Conservation (phyloP, 2,797 vertebrate genomes). For the Spinus olivaceus region DNA sequence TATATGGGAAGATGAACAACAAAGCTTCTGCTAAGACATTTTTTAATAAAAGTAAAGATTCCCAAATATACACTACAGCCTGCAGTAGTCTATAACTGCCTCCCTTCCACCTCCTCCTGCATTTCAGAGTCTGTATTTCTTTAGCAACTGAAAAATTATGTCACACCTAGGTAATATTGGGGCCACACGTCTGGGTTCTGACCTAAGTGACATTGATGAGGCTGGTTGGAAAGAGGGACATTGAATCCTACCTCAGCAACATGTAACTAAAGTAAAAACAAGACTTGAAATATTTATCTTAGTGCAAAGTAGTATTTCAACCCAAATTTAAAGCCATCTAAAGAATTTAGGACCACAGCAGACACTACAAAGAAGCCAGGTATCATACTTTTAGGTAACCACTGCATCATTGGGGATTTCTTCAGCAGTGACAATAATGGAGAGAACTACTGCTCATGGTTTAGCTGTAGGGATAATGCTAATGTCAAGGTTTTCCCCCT, state of each 20-base stretch:
- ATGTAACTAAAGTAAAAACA: not conserved
- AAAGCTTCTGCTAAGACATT: conserved; percentile 17
- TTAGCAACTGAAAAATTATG: not conserved
- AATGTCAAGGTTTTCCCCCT: not conserved
- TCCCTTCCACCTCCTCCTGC: not conserved
- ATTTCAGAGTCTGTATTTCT: not conserved
- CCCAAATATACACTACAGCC: not conserved
- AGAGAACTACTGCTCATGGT: not conserved
- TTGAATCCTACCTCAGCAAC: accelerated
- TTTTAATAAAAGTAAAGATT: conserved; percentile 13
- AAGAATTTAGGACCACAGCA: not conserved
- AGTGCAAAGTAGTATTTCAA: not conserved
- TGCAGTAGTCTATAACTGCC: not conserved
- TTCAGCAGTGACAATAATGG: not conserved
- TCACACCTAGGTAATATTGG: not conserved
- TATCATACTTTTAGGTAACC: not conserved
- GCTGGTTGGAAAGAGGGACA: not conserved
- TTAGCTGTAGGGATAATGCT: not conserved
- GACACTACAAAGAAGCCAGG: accelerated
- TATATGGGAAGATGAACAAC: conserved; percentile 17
- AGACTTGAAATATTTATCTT: not conserved
- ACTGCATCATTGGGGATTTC: not conserved
- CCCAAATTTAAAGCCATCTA: not conserved
- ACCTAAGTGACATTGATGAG: not conserved
- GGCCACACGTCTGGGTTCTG: not conserved